Evolutionary conservation across 1,140 invertebrate genomes (phyloP).

Genomic region (Zaprionus ghesquierei): DNA sequence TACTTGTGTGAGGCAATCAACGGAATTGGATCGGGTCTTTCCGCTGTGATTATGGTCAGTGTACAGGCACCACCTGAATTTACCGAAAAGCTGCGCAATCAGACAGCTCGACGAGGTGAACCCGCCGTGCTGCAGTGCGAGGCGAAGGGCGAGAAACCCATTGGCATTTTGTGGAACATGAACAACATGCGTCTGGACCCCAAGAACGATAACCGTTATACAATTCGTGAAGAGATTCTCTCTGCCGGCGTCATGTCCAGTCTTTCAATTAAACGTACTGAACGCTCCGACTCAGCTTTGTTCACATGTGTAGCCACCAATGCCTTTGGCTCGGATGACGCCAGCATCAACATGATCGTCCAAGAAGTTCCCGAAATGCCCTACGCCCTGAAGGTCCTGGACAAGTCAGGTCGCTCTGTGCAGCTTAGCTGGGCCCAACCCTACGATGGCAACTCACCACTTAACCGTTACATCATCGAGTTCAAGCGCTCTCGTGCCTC

Average conservation of each 20-base stretch:
- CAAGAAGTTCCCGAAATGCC: slow-evolving; percentile 98
- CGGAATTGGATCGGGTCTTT: slow-evolving; percentile 96
- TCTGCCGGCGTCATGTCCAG: slow-evolving; percentile 94
- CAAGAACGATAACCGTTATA: slow-evolving; percentile 93
- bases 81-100: slow-evolving; percentile 94
- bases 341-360: slow-evolving; percentile 97
- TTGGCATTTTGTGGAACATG: slow-evolving; percentile 98
- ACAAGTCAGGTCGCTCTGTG: slow-evolving; percentile 94
- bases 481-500: slow-evolving; percentile 95
- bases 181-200: slow-evolving; percentile 95
- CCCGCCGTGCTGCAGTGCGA: slow-evolving; percentile 96
- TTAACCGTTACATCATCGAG: slow-evolving; percentile 95
- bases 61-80: slow-evolving; percentile 97
- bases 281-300: slow-evolving; percentile 94
- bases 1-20: slow-evolving; percentile 98
- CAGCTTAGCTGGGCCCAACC: slow-evolving; percentile 96
- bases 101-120: slow-evolving; percentile 94
- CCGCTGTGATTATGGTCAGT: slow-evolving; percentile 95
- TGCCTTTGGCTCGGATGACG: slow-evolving; percentile 96
- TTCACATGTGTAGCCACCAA: slow-evolving; percentile 98
- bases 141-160: slow-evolving; percentile 97
- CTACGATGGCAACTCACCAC: slow-evolving; percentile 97
- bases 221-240: slow-evolving; percentile 94
- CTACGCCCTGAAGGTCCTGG: slow-evolving; percentile 93
- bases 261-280: slow-evolving; percentile 93